Evolutionary conservation across 2,113 vertebrate genomes (phyloP).

Genomic region (Lophura nycthemera): DNA sequence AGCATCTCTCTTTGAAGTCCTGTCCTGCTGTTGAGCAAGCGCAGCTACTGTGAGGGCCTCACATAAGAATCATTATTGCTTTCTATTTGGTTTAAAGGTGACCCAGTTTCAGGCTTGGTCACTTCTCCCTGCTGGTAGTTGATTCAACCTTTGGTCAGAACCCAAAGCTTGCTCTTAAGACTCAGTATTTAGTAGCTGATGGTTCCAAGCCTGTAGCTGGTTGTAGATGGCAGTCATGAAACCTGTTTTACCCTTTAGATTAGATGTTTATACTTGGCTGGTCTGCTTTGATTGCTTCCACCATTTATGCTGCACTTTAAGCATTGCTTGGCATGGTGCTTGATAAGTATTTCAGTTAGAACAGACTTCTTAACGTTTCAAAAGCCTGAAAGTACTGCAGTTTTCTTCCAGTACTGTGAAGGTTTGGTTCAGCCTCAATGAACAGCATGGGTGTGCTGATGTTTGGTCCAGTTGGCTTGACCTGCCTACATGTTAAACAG

Average conservation of each 20-base stretch:
- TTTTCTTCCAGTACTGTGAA: background rate
- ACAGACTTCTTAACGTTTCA: background rate
- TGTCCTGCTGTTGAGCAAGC: background rate
- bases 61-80: background rate
- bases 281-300: background rate
- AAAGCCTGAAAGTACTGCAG: background rate
- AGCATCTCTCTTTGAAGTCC: background rate
- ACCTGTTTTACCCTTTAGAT: background rate
- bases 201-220: background rate
- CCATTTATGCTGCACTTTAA: background rate
- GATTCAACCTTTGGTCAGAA: conserved; percentile 6
- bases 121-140: background rate
- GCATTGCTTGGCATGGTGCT: background rate
- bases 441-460: background rate
- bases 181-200: background rate
- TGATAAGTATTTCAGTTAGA: background rate
- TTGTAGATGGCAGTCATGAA: background rate
- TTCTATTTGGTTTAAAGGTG: conserved; percentile 26
- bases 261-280: background rate
- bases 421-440: background rate
- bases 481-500: background rate
- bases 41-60: background rate
- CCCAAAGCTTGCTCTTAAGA: background rate
- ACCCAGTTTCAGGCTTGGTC: conserved; percentile 13
- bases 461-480: background rate